These are phyloP conservation scores for Oryzaephilus surinamensis DNA, from an alignment of 1,140 invertebrate species.

Conservation along the genomic window DNA sequence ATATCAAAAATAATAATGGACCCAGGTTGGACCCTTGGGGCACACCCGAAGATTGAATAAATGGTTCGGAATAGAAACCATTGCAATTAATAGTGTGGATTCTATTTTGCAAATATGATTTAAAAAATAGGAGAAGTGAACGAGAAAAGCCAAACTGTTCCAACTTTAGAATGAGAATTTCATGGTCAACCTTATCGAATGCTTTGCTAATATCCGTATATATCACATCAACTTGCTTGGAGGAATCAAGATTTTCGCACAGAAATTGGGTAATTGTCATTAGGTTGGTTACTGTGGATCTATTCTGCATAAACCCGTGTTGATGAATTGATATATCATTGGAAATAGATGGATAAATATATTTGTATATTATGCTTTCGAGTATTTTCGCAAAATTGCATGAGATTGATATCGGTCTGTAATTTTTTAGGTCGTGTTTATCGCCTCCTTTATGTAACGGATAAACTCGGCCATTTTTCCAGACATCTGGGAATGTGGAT, in stretches of 20 bases:
- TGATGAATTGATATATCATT: constrained; percentile 2
- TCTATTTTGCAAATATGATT: neutral
- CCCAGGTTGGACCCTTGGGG: constrained; percentile 1
- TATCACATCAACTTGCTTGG: constrained; percentile 2
- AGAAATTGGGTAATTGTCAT: constrained; percentile 7
- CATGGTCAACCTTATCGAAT: constrained; percentile 6
- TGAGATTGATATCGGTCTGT: too few relatives aligned
- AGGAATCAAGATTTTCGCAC: constrained; percentile 3
- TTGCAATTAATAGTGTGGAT: neutral
- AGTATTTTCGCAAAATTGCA: constrained; percentile 11
- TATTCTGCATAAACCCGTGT: constrained; percentile 8
- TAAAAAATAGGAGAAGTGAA: neutral
- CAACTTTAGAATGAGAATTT: neutral
- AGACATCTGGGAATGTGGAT: constrained; percentile 4
- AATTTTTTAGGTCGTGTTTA: constrained; percentile 1
- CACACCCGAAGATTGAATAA: neutral
- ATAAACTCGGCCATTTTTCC: constrained; percentile 6
- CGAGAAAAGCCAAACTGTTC: neutral
- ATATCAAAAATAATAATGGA: neutral
- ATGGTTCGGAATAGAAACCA: neutral
- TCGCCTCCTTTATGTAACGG: constrained; percentile 7
- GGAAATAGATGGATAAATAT: neutral
- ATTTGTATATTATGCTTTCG: constrained; percentile 1
- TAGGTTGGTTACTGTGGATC: constrained; percentile 6
- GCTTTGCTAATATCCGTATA: constrained; percentile 7